Conservation (phyloP, 2,888 invertebrate genomes). For the Acholoe squamosa region DNA sequence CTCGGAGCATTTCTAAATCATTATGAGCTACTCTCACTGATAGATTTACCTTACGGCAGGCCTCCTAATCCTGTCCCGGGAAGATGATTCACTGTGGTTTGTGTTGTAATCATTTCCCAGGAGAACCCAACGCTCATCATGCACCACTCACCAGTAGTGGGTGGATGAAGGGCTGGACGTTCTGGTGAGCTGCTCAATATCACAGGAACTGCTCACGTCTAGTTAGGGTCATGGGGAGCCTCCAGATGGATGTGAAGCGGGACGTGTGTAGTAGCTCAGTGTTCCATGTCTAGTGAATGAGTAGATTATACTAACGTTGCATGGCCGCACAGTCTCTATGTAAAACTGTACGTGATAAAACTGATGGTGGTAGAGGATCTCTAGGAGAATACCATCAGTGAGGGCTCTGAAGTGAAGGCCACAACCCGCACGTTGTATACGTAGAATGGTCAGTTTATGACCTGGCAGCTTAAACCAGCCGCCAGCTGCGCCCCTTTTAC, state of each 20-base stretch:
- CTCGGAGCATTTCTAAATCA: no score
- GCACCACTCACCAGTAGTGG: not conserved
- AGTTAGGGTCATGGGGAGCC: not conserved
- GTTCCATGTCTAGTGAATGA: no score
- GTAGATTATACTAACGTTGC: not conserved
- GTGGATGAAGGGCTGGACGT: no score
- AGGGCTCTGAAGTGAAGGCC: not conserved
- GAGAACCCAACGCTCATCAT: not conserved
- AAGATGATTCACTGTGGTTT: not conserved
- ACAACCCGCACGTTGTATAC: not conserved
- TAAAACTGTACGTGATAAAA: not conserved
- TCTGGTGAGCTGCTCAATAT: not conserved
- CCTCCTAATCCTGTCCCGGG: no score
- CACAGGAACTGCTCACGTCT: conserved; percentile 3
- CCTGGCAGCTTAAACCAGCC: not conserved
- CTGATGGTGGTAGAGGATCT: not conserved
- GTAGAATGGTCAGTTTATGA: conserved; percentile 38
- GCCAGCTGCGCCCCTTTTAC: conserved; percentile 19
- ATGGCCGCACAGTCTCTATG: not conserved
- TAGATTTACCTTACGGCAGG: no score
- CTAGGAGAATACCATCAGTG: not conserved
- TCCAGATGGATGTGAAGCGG: no score
- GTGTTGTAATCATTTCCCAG: not conserved
- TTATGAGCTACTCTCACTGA: no score
- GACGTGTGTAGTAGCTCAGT: no score